These are phyloP conservation scores for Sipunculus nudus DNA, from an alignment of 2,888 invertebrate genomes.

Conservation along the genomic window DNA sequence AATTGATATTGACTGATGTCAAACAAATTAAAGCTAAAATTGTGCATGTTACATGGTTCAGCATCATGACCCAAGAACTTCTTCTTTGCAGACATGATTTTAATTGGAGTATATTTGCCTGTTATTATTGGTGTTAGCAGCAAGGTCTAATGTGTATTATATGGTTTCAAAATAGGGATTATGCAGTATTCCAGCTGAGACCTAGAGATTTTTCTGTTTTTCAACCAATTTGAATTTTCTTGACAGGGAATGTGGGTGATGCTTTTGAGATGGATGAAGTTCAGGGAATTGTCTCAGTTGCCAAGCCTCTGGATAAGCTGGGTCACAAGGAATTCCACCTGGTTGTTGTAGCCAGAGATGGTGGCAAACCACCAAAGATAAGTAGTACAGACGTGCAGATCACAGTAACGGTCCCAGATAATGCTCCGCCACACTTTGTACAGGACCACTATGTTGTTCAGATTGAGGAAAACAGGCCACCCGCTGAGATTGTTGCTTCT, in stretches of 20 bases:
- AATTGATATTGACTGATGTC: too few species aligned
- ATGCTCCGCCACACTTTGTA: conserved; percentile 87
- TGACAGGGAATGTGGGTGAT: conserved; percentile 83
- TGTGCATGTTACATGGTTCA: too few species aligned
- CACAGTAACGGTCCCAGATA: conserved; percentile 89
- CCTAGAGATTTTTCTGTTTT: not conserved
- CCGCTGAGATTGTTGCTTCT: conserved; percentile 47
- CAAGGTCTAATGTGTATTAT: too few species aligned
- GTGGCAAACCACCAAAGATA: conserved; percentile 76
- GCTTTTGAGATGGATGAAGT: conserved; percentile 83
- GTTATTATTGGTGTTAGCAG: too few species aligned
- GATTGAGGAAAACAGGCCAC: conserved; percentile 51
- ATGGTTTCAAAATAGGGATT: too few species aligned
- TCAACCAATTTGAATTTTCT: not conserved
- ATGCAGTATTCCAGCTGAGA: too few species aligned
- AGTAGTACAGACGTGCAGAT: conserved; percentile 87
- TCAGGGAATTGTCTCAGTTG: conserved; percentile 74
- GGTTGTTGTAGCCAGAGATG: conserved; percentile 89
- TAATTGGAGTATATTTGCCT: too few species aligned
- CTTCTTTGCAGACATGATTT: too few species aligned
- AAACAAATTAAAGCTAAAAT: too few species aligned
- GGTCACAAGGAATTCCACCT: conserved; percentile 74
- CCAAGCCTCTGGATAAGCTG: conserved; percentile 72
- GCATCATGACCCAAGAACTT: too few species aligned
- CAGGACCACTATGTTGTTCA: conserved; percentile 50